Base-by-base conservation (phyloP, 1,140 invertebrate species). In the Halictus rubicundus region DNA sequence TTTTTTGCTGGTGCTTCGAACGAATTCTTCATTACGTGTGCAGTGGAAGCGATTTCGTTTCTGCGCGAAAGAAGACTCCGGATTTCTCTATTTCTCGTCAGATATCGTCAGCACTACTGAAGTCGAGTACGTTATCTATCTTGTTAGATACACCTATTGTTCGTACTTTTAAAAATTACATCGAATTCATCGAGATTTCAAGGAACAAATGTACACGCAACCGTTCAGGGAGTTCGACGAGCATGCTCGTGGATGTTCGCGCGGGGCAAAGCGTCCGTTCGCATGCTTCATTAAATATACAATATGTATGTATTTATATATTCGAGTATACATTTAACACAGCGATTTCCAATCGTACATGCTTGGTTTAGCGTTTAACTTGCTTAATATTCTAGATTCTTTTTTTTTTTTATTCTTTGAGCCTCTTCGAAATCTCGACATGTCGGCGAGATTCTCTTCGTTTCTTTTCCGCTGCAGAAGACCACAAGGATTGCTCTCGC, bases 91-190 rank as follows among this genome's bases (percentile, higher is more conserved):
- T 21, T n/a, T 64, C 16, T 10, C 32, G 61, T n/a, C 16, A n/a
- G 19, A 64, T 10, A 39, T 64, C 61, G 27, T 27, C 61, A 39
- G 19, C 32, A 19, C 19, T 19, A 39, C 19, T 19, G 61, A 64
- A 64, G 61, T 64, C 21, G 61, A 57, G 2, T 57, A 39, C 9
- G 2, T 32, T 39, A 42, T 21, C 39, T 65, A 37, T 25, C 21
- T 25, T 1, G 3, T 12, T 66, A 66, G n/a, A 14, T 49, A 10
- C 0, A 8, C 8, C 21, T 10, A 25, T 10, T 16, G 14, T 60
- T 60, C 21, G 65, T 69, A 60, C 49, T 61, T n/a, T 69, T 60
- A 69, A 77, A 77, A 68, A 32, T 32, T 77, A 46, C 25, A 49
- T 69, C 42, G n/a, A 27, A 2, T 8, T 39, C 14, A 10, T 42